These are phyloP conservation scores for Lucinisca nassula DNA, from an alignment of 2,888 invertebrate genomes.

Conservation along the genomic window DNA sequence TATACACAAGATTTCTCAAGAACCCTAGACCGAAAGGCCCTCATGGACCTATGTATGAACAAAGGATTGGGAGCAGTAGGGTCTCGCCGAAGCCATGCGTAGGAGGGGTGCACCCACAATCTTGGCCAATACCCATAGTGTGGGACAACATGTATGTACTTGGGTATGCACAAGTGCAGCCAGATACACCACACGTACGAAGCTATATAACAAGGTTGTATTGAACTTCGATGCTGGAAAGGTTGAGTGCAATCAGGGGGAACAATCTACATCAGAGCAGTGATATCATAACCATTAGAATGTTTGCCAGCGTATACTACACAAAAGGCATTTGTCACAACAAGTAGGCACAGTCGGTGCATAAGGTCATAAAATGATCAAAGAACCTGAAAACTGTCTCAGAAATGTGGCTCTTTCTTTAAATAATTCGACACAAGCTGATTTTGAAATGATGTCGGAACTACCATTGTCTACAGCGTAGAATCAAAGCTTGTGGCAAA, in stretches of 20 bases:
- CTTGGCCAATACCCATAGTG: background rate
- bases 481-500: too few species aligned
- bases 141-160: background rate
- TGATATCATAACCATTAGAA: too few species aligned
- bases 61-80: background rate
- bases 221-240: background rate
- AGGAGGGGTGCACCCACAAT: background rate
- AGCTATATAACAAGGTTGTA: constrained; percentile 8
- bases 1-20: background rate
- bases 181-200: background rate
- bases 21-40: background rate
- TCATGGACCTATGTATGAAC: background rate
- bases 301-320: too few species aligned
- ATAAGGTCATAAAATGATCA: too few species aligned
- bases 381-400: too few species aligned
- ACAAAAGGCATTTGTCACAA: too few species aligned
- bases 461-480: too few species aligned
- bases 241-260: background rate
- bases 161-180: background rate
- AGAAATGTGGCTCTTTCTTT: too few species aligned
- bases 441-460: too few species aligned
- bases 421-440: too few species aligned
- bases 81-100: background rate
- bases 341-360: too few species aligned
- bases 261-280: too few species aligned